Evolutionary conservation across 1,140 invertebrate species (phyloP), one percentile per base, ranked within the genome.

Genomic region (Drosophila bocki): DNA sequence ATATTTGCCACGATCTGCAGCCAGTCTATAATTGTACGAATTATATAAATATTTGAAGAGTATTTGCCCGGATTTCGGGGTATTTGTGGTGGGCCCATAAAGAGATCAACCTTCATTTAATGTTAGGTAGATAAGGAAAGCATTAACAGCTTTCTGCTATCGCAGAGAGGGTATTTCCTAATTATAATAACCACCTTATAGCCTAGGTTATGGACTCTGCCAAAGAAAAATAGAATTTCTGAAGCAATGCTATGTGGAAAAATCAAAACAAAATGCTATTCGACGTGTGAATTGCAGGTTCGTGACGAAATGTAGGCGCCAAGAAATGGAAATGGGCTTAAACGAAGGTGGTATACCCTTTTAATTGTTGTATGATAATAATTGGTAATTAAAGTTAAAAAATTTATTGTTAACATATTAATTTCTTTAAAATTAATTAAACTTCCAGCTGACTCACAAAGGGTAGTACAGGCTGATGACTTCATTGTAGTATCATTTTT

Each of bases 11-110:
- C 60, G 64, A 63, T 80, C 71, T 65, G 67, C 47, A 77, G 63
- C 58, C 67, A 54, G 71, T 65, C 76, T 87, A 90, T 84, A 88
- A 84, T 80, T 88, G 74, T 84, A 84, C 78, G 42, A 78, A 74
- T 83, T 88, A 80, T 83, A 87, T 87, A 87, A 87, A 87, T 87
- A 88, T 88, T 87, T 83, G 64, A 44, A 65, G 47, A 60, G 70
- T 51, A 75, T 76, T 80, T 76, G 50, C 32, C 56, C 45, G 44
- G 48, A 68, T 47, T 60, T 56, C 33, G 37, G 13, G 22, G 39
- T 22, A 63, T 75, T 63, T 75, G 53, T 13, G 13, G 42, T 56
- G 12, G 26, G 50, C 35, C 41, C 58, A 57, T 54, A 76, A 69
- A 67, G 57, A 64, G 75, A 80, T 82, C 75, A 77, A 72, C 65